Base-by-base conservation (phyloP, 2,888 invertebrate genomes). In the Eupeodes latifasciatus region DNA sequence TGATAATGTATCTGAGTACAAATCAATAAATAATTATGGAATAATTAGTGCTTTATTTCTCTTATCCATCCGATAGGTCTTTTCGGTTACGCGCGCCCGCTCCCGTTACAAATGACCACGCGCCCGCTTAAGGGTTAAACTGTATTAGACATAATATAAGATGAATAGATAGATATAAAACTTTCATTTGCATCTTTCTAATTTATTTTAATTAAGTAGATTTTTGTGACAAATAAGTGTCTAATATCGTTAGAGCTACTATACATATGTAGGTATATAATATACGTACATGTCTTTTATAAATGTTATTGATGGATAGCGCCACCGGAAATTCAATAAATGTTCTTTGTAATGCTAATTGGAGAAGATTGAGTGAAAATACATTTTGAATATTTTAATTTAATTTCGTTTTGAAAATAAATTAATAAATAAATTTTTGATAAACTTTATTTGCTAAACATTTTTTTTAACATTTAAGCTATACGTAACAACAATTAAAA, bases 271-370 rank as follows among this genome's bases (percentile, higher is more conserved):
- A 27, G 9, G 19, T 19, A 5, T 2, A 4, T 11, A 11, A 5
- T 34, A 4, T 34, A 59, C 27, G n/a, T 27, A 27, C 27, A 27
- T 27, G 27, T 62, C 16, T 62, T 16, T 44, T 16, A 3, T 16
- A 66, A 47, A 47, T 66, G 27, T 44, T 19, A 66, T 47, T 47
- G 47, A 66, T 66, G 19, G 47, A 19, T 14, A 47, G 64, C 19
- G 19, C 27, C 27, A 47, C 19, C 3, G 47, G 44, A 66, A 4
- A 2, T 1, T n/a, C 6, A 5, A 6, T 11, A 19, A 55, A 27
- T 27, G 16, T 47, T 47, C 12, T 66, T 47, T 44, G 1, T 14
- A 19, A 64, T 47, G 47, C 44, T 47, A 64, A 66, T 47, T 16
- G n/a, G 2, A 19, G 14, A 66, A 27, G n/a, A n/a, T 2, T 6